Conservation (phyloP, 2,888 invertebrate genomes). For the Antheraea yamamai region DNA sequence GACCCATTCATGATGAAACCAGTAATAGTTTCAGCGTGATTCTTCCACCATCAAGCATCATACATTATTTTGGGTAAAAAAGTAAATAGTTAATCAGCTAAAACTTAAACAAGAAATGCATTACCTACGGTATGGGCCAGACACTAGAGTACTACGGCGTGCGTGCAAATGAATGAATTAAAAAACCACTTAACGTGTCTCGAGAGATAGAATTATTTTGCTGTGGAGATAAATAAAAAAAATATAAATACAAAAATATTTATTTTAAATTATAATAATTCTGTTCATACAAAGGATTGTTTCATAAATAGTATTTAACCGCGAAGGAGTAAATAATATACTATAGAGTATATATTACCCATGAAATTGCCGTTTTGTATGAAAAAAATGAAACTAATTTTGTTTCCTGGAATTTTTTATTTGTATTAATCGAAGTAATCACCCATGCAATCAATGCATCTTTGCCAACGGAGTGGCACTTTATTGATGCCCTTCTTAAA, state of each 20-base stretch:
- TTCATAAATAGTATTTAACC: not conserved
- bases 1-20: too few species aligned
- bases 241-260: not conserved
- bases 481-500: too few species aligned
- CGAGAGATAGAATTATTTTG: not conserved
- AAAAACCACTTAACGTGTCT: constrained; percentile 36
- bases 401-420: too few species aligned
- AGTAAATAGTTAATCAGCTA: not conserved
- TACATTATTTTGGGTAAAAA: not conserved
- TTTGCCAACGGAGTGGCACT: too few species aligned
- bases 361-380: too few species aligned
- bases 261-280: not conserved
- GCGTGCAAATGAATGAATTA: constrained; percentile 73
- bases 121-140: constrained; percentile 22
- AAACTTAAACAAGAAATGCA: not conserved
- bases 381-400: too few species aligned
- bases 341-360: too few species aligned
- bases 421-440: too few species aligned
- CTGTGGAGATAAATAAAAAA: not conserved
- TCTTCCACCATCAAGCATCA: too few species aligned
- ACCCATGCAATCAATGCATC: too few species aligned
- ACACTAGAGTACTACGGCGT: constrained; percentile 37
- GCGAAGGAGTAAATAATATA: not conserved
- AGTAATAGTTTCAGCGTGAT: too few species aligned
- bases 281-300: not conserved